phyloP scores from a whole-genome alignment of 2,113 vertebrate species.

The Chiloscyllium plagiosum region DNA sequence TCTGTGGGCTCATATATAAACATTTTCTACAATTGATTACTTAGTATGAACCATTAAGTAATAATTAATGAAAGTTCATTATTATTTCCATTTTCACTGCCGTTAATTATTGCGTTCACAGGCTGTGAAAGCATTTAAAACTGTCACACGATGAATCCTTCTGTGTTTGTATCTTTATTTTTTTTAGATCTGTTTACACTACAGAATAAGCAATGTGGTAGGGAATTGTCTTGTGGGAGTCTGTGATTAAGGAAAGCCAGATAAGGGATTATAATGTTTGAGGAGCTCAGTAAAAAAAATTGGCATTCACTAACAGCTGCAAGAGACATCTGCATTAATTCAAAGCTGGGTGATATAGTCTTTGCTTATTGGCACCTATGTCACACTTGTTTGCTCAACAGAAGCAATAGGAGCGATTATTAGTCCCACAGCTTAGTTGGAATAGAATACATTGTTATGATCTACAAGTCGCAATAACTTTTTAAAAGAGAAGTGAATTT shows the following conservation, averaged over 20 bases:
- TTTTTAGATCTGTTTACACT: neutral
- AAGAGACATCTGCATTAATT: neutral
- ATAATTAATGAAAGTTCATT: neutral
- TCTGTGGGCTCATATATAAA: neutral
- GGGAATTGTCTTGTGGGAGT: conserved; percentile 15
- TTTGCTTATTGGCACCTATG: neutral
- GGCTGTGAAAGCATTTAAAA: neutral
- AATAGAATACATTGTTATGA: neutral
- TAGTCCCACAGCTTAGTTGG: neutral
- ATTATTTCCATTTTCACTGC: conserved; percentile 5
- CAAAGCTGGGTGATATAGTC: neutral
- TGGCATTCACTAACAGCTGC: neutral
- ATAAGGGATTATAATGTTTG: neutral
- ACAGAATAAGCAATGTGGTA: neutral
- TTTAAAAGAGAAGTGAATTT: neutral
- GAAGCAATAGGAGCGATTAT: neutral
- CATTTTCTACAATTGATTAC: neutral
- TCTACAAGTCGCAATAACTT: neutral
- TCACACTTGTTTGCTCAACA: neutral
- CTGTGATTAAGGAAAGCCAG: conserved; percentile 6
- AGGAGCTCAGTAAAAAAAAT: neutral
- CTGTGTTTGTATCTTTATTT: neutral
- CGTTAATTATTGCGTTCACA: neutral
- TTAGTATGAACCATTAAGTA: neutral
- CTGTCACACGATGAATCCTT: neutral